Base-by-base conservation (phyloP, 2,797 vertebrate genomes). In the Hoplostethus atlanticus region DNA sequence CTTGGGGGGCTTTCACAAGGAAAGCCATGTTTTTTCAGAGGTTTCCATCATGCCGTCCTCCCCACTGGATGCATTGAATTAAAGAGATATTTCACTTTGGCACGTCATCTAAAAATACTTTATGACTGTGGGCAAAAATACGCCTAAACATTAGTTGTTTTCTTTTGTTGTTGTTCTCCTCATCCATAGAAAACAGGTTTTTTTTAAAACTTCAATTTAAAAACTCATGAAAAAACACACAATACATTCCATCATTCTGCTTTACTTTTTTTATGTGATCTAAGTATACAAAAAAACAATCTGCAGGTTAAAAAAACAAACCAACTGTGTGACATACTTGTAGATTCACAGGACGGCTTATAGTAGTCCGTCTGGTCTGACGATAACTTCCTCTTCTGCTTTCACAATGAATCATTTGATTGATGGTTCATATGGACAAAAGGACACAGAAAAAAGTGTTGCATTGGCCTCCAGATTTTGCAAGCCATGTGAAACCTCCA, bases 1-100 rank as follows among this genome's bases (percentile, higher is more conserved):
- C 79, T 72, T 58, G 69, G 53, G 53, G 61, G 4, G 56, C 62
- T 74, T 84, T 21, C 34, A 51, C n/a, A 77, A 51, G 30, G 21
- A 67, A 70, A 63, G 59, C 65, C 70, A 50, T 75, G 68, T 73
- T 71, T 70, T 79, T 77, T 66, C 48, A 63, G 52, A 68, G 57
- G 62, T 72, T 72, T 21, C 30, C 17, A 25, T 51, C 17, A 9
- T 9, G 50, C n/a, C 1, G 50, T 51, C 17, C 60, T 62, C 47
- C 30, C 65, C 16, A 52, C 52, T 46, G 59, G 17, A 64, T 31
- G 13, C 44, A 56, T n/a, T 59, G 61, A 46, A 87, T 80, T 65
- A 79, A 82, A 71, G 48, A 42, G 36, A 76, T 81, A 76, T 80
- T 80, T 84, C 73, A 70, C 25, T 66, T 57, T 66, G 55, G 51